These are phyloP conservation scores for Pseudorhombus dupliciocellatus DNA, from an alignment of 2,113 vertebrate genomes.

Conservation along the genomic window DNA sequence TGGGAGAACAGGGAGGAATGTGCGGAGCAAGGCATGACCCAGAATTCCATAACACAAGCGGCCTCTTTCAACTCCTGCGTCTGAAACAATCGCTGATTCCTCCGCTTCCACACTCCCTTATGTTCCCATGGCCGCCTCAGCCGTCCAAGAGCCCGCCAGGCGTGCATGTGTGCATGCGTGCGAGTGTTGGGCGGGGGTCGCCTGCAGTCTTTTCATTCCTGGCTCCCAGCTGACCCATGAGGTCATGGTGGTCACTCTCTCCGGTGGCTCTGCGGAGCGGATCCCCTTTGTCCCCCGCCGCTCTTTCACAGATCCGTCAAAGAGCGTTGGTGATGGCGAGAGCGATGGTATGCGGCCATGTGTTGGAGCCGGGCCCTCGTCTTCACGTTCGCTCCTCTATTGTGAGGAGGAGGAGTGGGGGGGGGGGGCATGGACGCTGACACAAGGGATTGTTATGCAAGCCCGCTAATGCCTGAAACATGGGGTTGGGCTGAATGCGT, in stretches of 20 bases:
- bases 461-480: slow-evolving; percentile 41
- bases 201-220: slow-evolving; percentile 69
- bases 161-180: slow-evolving; percentile 42
- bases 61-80: slow-evolving; percentile 69
- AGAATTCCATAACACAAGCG: slow-evolving; percentile 68
- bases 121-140: slow-evolving; percentile 69
- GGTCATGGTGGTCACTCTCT: slow-evolving; percentile 74
- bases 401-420: not conserved
- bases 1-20: slow-evolving; percentile 71
- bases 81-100: slow-evolving; percentile 47
- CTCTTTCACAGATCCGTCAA: slow-evolving; percentile 60
- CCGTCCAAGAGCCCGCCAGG: slow-evolving; percentile 41
- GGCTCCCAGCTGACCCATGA: slow-evolving; percentile 69
- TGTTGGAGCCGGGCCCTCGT: slow-evolving; percentile 38
- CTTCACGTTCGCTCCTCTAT: not conserved
- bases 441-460: slow-evolving; percentile 57
- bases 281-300: slow-evolving; percentile 66
- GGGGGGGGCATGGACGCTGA: slow-evolving; percentile 22
- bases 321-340: slow-evolving; percentile 46
- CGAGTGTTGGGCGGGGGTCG: slow-evolving; percentile 44
- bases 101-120: slow-evolving; percentile 54
- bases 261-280: slow-evolving; percentile 16
- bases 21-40: slow-evolving; percentile 76
- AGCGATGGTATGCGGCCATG: slow-evolving; percentile 66
- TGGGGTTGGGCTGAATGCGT: slow-evolving; percentile 41